phyloP scores from a whole-genome alignment of 2,797 vertebrate species.

The Arctocebus calabarensis region DNA sequence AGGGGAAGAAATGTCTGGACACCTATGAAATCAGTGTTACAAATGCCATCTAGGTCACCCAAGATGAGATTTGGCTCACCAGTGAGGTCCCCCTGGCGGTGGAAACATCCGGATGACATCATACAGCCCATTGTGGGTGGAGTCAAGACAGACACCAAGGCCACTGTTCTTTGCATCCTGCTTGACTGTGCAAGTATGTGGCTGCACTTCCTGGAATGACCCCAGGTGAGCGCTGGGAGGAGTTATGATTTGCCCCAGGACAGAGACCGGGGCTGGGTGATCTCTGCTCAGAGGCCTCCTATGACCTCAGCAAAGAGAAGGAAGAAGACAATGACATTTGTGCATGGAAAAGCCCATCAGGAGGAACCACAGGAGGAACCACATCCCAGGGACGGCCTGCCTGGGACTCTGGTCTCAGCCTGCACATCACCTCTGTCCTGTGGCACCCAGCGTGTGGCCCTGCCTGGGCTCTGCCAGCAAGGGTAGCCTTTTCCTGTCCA shows the following conservation, averaged over 20 bases:
- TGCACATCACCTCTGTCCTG: not conserved
- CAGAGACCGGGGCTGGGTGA: not conserved
- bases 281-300: not conserved
- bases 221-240: not conserved
- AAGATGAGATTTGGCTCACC: not conserved
- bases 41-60: not conserved
- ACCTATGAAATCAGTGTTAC: not conserved
- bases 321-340: fast-evolving
- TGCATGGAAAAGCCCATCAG: fast-evolving
- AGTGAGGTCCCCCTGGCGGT: too few relatives aligned
- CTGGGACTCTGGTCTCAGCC: fast-evolving
- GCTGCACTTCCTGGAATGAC: not conserved
- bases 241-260: not conserved
- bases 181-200: not conserved
- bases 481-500: fast-evolving
- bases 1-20: too few relatives aligned
- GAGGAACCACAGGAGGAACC: too few relatives aligned
- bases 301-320: not conserved
- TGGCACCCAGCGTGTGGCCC: not conserved
- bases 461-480: not conserved
- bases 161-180: not conserved
- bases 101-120: not conserved
- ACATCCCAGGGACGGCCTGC: fast-evolving
- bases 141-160: not conserved
- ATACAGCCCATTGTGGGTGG: not conserved